phyloP scores from a whole-genome alignment of 2,888 invertebrate species.

The Aphodius granarius region DNA sequence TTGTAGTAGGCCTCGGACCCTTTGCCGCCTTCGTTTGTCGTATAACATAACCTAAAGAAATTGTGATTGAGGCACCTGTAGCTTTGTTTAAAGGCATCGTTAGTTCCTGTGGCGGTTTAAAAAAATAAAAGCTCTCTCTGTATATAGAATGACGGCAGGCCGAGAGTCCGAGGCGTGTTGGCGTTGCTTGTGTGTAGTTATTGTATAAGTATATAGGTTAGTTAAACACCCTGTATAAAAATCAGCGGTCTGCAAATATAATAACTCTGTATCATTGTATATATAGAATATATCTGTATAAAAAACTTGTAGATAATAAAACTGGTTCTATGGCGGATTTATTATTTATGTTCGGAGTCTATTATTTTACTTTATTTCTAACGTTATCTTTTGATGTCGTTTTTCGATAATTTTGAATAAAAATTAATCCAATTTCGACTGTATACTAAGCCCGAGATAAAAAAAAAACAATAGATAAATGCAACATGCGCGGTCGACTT shows the following conservation, averaged over 20 bases:
- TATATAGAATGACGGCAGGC: neutral
- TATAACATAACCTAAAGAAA: neutral
- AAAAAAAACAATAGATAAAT: neutral
- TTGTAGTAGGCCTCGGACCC: neutral
- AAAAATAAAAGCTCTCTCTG: neutral
- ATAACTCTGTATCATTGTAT: constrained; percentile 12
- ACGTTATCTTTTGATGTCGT: neutral
- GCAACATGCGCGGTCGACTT: neutral
- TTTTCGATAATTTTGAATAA: neutral
- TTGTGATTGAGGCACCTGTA: neutral
- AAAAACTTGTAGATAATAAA: constrained; percentile 14
- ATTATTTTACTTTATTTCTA: neutral
- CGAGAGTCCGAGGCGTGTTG: neutral
- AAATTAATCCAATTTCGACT: neutral
- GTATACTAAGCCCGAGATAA: neutral
- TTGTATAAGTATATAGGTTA: constrained; percentile 4
- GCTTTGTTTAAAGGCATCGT: neutral
- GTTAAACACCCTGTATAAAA: constrained; percentile 12
- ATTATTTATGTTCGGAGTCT: constrained; percentile 1
- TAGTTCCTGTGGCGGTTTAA: neutral
- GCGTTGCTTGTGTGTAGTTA: neutral
- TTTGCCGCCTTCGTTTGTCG: neutral
- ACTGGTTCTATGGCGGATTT: constrained; percentile 1
- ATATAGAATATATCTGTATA: constrained; percentile 15
- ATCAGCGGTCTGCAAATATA: constrained; percentile 13